phyloP scores from a whole-genome alignment of 2,888 invertebrate genomes.

The Cyaniris semiargus region DNA sequence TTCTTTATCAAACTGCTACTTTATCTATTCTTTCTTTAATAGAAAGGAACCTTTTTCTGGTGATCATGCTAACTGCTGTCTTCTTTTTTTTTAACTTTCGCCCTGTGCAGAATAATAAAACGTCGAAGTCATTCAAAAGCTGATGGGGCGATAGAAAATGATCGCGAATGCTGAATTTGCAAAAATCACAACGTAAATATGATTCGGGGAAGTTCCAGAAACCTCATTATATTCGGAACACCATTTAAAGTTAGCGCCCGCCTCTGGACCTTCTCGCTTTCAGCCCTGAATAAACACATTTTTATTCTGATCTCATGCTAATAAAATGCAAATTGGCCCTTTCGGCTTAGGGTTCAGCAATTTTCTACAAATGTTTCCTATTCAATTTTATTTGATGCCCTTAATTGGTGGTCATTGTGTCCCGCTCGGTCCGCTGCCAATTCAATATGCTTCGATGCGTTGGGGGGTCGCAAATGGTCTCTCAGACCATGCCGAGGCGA shows the following conservation, averaged over 20 bases:
- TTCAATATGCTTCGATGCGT: slow-evolving; percentile 18
- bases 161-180: slow-evolving; percentile 7
- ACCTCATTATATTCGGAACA: slow-evolving; percentile 55
- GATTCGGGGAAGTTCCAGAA: slow-evolving; percentile 40
- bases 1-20: background rate
- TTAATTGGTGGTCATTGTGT: slow-evolving; percentile 61
- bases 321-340: slow-evolving; percentile 75
- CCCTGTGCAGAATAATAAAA: too few relatives aligned
- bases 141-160: background rate
- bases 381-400: slow-evolving; percentile 69
- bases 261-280: slow-evolving; percentile 62
- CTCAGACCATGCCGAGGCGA: background rate
- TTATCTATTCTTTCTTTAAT: too few relatives aligned
- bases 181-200: slow-evolving; percentile 31
- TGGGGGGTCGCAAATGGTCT: slow-evolving; percentile 20
- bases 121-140: background rate
- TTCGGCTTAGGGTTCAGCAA: slow-evolving; percentile 71
- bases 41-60: too few relatives aligned
- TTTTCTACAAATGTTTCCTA: slow-evolving; percentile 73
- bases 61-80: too few relatives aligned
- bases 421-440: slow-evolving; percentile 8
- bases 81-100: too few relatives aligned
- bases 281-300: slow-evolving; percentile 74
- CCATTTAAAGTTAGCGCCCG: slow-evolving; percentile 56
- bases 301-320: slow-evolving; percentile 74